Evolutionary conservation across 2,888 invertebrate species (phyloP).

Genomic region (Spialia ferax): DNA sequence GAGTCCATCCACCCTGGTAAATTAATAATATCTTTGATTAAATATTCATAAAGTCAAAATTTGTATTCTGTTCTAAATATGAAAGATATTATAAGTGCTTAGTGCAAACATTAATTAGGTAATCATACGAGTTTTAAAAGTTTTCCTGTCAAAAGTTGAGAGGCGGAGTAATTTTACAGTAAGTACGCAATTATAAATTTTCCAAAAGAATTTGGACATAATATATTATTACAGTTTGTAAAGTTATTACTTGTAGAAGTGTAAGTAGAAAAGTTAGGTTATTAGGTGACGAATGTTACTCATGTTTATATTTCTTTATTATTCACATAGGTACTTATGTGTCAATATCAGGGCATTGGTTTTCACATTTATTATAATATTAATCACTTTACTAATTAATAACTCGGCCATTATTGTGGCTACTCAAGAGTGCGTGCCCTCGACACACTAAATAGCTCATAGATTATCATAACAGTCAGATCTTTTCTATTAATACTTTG

Average conservation of each 20-base stretch:
- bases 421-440: background rate
- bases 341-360: background rate
- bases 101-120: no score
- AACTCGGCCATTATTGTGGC: background rate
- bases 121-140: no score
- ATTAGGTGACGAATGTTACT: slow-evolving; percentile 9
- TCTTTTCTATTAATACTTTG: slow-evolving; percentile 49
- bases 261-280: slow-evolving; percentile 5
- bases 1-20: slow-evolving; percentile 97
- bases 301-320: slow-evolving; percentile 3
- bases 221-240: no score
- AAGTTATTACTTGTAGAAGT: no score
- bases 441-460: slow-evolving; percentile 25
- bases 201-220: no score
- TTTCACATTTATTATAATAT: slow-evolving; percentile 1
- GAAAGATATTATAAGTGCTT: no score
- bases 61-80: no score
- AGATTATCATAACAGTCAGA: slow-evolving; percentile 26
- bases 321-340: background rate
- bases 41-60: background rate
- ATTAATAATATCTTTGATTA: background rate
- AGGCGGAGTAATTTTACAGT: no score
- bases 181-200: no score
- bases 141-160: no score
- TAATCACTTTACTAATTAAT: slow-evolving; percentile 9